Conservation (phyloP, 2,797 vertebrate species). For the Sebastes vulpes region DNA sequence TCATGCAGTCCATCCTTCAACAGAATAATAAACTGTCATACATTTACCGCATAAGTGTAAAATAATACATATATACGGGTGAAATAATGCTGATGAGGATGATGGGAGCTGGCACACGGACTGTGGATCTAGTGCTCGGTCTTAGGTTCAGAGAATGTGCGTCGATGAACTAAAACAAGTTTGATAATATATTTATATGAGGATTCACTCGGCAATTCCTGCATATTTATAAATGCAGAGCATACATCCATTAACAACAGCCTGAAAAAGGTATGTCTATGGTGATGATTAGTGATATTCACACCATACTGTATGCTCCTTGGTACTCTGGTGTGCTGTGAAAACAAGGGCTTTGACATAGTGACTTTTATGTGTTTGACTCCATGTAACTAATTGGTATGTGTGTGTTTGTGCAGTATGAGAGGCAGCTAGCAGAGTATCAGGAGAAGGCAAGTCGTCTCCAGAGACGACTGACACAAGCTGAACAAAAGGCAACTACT, state of each 20-base stretch:
- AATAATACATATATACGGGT: neutral
- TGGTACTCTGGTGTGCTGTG: neutral
- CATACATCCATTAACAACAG: neutral
- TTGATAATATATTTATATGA: neutral
- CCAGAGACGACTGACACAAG: constrained; percentile 89
- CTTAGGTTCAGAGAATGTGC: neutral
- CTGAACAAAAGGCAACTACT: constrained; percentile 90
- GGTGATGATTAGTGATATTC: neutral
- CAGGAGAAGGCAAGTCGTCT: constrained; percentile 91
- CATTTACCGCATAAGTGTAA: neutral
- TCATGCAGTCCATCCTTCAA: neutral
- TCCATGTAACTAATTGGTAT: neutral
- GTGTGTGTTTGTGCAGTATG: constrained; percentile 81
- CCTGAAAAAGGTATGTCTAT: neutral
- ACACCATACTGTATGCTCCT: neutral
- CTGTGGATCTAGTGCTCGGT: neutral
- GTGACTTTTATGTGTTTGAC: neutral
- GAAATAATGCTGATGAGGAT: neutral
- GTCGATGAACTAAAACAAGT: neutral
- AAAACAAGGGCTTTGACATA: neutral
- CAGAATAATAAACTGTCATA: neutral
- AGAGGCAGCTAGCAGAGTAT: constrained; percentile 88
- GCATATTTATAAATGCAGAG: neutral
- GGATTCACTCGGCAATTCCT: neutral
- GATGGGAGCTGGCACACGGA: neutral